Conservation (phyloP, 2,113 vertebrate species). For the Aldabrachelys gigantea region DNA sequence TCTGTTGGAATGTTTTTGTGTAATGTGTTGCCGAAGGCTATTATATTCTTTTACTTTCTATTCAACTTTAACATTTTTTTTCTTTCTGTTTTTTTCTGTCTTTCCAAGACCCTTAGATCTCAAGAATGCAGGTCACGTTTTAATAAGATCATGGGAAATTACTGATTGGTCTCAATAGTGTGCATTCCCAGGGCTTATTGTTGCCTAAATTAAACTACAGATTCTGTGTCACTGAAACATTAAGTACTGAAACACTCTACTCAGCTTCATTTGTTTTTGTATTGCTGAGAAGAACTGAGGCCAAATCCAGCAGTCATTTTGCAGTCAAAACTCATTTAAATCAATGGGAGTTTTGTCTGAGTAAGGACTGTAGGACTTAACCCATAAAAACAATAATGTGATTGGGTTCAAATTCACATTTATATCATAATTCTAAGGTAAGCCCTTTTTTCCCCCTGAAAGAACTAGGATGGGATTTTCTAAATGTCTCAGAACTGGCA, state of each 20-base stretch:
- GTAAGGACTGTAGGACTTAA: not conserved
- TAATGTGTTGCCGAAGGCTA: not conserved
- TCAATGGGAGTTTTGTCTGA: not conserved
- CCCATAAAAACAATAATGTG: not conserved
- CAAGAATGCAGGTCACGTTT: not conserved
- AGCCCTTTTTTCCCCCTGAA: not conserved
- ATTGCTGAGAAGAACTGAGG: not conserved
- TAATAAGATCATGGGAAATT: not conserved
- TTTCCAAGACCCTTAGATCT: not conserved
- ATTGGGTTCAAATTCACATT: slow-evolving; percentile 28
- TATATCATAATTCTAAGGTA: not conserved
- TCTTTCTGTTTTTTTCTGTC: not conserved
- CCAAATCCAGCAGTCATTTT: not conserved
- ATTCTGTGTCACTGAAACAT: not conserved
- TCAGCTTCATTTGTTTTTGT: not conserved
- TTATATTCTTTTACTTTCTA: not conserved
- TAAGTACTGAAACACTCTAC: not conserved
- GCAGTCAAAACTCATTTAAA: not conserved
- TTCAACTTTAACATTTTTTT: not conserved
- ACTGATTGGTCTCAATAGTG: not conserved
- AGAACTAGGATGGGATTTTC: not conserved
- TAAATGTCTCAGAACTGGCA: not conserved
- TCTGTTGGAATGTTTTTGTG: not conserved
- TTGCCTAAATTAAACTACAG: not conserved
- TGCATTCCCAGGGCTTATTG: not conserved